Evolutionary conservation across 2,888 invertebrate genomes (phyloP), one percentile per base, ranked within the genome.

Genomic region (Eupithecia inturbata): DNA sequence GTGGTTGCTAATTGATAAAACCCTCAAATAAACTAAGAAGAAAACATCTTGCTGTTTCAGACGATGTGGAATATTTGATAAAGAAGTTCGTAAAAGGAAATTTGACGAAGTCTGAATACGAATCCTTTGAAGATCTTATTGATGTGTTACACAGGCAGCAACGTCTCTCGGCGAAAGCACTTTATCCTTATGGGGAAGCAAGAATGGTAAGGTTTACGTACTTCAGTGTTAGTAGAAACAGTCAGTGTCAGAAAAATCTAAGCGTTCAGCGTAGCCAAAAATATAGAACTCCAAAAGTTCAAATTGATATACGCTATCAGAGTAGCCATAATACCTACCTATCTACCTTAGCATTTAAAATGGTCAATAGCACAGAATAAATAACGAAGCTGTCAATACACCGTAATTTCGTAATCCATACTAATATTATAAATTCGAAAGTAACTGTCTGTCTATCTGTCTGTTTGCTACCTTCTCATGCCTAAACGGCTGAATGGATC

Each of bases 131-230:
- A 62, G 87, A 91, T 71, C 79, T 91, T 3, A 79, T 92, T 22
- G 88, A 92, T 71, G 81, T 92, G 53, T 75, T 92, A 31, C 87
- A 84, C 26, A 84, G 87, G 70, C 87, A 89, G 3, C 83, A 87
- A 72, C 81, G 82, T 73, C 79, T 78, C 0, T 82, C 87, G 1
- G 77, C 70, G 3, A 77, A 77, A 36, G 81, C 83, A 14, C 68
- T 83, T 1, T 84, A 85, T 26, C 70, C 78, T 66, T 78, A 77
- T 26, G 80, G 84, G 2, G 76, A 80, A 31, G 75, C 76, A 63
- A 85, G 91, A 88, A 80, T 81, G 82, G 92, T 92, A 80, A 84
- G 87, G 78, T 53, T 49, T 45, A 28, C 41, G 1, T 41, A 57
- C 3, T 26, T 67, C 68, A 22, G 6, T 57, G 10, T 22, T 12